Evolutionary conservation across 2,888 invertebrate genomes (phyloP), one percentile per base, ranked within the genome.

Genomic region (Rambutsinella grinnellia): DNA sequence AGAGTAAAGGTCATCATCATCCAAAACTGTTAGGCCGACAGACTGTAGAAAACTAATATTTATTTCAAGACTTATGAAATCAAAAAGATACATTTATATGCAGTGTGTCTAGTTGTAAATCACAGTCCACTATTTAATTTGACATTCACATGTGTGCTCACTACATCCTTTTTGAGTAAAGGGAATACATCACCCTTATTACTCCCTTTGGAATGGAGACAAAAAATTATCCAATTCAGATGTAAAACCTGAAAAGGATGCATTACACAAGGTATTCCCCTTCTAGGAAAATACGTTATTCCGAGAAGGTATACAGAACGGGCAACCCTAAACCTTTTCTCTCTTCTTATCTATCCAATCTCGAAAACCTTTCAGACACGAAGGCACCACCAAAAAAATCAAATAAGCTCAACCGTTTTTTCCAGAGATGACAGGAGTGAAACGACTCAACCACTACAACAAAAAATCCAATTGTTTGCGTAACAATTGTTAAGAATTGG

Each of bases 91-190:
- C n/a, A 49, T 13, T 49, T 13, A n/a, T n/a, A 49, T 49, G 49
- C 49, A 36, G 36, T 36, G n/a, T n/a, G 36, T 36, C 13, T 13
- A 19, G 68, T 60, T 62, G 75, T 75, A 75, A 75, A 75, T 75
- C 75, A 75, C 67, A 61, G 75, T 27, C 57, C 24, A 68, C 66
- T 53, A 49, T 74, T 74, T 75, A 75, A 75, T 75, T 68, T 68
- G 75, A 75, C 75, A 62, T 26, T 62, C 67, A 56, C 56, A 74
- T 74, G 75, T 75, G 67, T 75, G 75, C 75, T 75, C 75, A 75
- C 67, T 61, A 36, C 54, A 17, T 65, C 24, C 28, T 62, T 61
- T 27, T 23, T 3, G 58, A 36, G 15, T 26, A 56, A 23, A 49
- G 49, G 44, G 56, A 57, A 66, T 66, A 66, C 58, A 67, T 67